These are phyloP conservation scores for Drosophila mayaguana DNA, from an alignment of 2,888 invertebrate species.

Conservation along the genomic window DNA sequence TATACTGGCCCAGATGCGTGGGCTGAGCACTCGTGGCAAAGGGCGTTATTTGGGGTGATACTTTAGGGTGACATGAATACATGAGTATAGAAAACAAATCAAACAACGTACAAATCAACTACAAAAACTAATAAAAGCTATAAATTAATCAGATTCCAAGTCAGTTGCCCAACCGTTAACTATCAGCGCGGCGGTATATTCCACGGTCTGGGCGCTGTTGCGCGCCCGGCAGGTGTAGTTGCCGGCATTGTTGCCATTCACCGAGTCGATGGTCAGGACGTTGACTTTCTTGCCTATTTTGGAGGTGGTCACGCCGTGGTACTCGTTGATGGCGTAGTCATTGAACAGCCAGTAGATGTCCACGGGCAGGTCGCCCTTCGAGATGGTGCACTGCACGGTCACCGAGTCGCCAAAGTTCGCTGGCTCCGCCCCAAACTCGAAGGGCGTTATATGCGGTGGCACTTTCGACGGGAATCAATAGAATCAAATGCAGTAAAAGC, in stretches of 20 bases:
- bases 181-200: conserved; percentile 86
- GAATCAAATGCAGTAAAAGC: neutral
- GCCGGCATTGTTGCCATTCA: conserved; percentile 87
- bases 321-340: conserved; percentile 88
- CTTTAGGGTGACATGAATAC: conserved; percentile 43
- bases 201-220: conserved; percentile 86
- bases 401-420: conserved; percentile 89
- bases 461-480: conserved; percentile 68
- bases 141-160: neutral
- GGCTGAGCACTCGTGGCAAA: conserved; percentile 87
- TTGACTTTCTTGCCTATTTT: conserved; percentile 86
- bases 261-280: conserved; percentile 87
- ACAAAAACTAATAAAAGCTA: conserved; percentile 8
- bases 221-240: conserved; percentile 87
- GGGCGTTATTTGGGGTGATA: conserved; percentile 86
- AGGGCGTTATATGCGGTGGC: conserved; percentile 85
- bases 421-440: conserved; percentile 87
- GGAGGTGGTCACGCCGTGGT: conserved; percentile 85
- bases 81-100: conserved; percentile 8
- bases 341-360: conserved; percentile 89
- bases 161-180: conserved; percentile 86
- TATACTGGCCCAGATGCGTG: conserved; percentile 87
- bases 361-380: conserved; percentile 90
- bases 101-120: conserved; percentile 21
- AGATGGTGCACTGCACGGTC: conserved; percentile 88